Base-by-base conservation (phyloP, 2,113 vertebrate genomes). In the Dascyllus trimaculatus region DNA sequence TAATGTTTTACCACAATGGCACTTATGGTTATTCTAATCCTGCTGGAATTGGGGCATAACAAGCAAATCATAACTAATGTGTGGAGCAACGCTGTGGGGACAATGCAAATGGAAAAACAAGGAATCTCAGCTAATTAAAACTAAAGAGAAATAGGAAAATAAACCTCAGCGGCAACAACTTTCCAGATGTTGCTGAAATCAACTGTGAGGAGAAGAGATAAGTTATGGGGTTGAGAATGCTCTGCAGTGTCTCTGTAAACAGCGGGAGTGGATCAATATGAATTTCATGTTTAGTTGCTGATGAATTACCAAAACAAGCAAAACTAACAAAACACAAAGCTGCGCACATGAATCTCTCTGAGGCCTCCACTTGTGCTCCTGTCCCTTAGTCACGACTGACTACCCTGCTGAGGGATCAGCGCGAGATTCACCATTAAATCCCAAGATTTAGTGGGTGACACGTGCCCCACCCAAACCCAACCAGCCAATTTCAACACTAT, bases 401-500 rank as follows among this genome's bases (percentile, higher is more conserved):
- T 49, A 65, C 65, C 13, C 48, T 68, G 43, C 62, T 57, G 63
- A 65, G 53, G 61, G 78, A 84, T 62, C 48, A 48, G 56, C 35
- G 59, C 11, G 51, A 62, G 25, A 35, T 82, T 81, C n/a, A 59
- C 43, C 51, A 76, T 78, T 57, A 77, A 79, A 79, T 77, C 62
- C n/a, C 6, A 40, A 72, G 72, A 78, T 80, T 81, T 78, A 92
- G 84, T 92, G 91, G 93, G 91, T 93, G 91, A 94, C 86, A 64
- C 88, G 14, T 49, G 90, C 93, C 84, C 93, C 91, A 94, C 93
- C 90, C 84, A 92, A 88, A 88, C 21, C 46, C 52, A 25, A 56
- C 62, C 68, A 82, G 58, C 78, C 80, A 90, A 90, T 95, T 91
- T 88, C 88, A 91, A 90, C 93, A 92, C 93, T 92, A 94, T 95